Percentiles rank a stretch among this genome's conserved stretches.
phyloP scores from a whole-genome alignment of 1,140 invertebrate genomes.

The Zaprionus vittiger region DNA sequence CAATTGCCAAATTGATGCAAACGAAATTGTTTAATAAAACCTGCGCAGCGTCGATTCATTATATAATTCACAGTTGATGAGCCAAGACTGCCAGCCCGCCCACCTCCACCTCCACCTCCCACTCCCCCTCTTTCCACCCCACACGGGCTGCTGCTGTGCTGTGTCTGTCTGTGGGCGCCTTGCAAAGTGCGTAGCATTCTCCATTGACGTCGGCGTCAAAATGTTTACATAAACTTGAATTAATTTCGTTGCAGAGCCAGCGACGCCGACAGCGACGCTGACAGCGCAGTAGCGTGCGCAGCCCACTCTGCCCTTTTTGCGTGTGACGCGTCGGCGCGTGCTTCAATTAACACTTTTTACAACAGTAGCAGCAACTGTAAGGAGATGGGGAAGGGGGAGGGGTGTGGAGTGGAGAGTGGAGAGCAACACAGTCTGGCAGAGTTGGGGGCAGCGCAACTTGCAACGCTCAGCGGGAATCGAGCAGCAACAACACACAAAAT shows the following conservation, averaged over 20 bases:
- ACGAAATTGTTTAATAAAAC: constrained; percentile 57
- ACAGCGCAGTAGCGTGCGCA: background rate
- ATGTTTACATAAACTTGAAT: constrained; percentile 78
- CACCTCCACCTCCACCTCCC: background rate
- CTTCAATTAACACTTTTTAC: constrained; percentile 75
- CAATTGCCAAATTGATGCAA: constrained; percentile 74
- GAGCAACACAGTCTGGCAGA: background rate
- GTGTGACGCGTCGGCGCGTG: constrained; percentile 55
- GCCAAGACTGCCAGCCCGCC: background rate
- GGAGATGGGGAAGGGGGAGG: too few species aligned
- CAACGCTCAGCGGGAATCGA: constrained; percentile 31
- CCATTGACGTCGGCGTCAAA: constrained; percentile 53
- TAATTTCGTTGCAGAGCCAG: constrained; percentile 57
- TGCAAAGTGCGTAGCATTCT: constrained; percentile 54
- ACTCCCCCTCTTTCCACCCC: background rate
- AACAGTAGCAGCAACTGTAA: constrained; percentile 23
- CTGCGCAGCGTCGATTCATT: constrained; percentile 42
- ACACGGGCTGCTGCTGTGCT: background rate
- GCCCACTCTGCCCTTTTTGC: constrained; percentile 28
- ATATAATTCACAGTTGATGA: constrained; percentile 58
- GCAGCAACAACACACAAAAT: constrained; percentile 29
- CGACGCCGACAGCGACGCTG: background rate
- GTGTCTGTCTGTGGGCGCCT: constrained; percentile 10
- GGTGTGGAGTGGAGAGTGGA: background rate
- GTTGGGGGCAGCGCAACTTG: constrained; percentile 24